Percentiles rank a stretch among this genome's conserved stretches.
Conservation (phyloP, 2,888 invertebrate genomes). For the Eupelmus urozonus region DNA sequence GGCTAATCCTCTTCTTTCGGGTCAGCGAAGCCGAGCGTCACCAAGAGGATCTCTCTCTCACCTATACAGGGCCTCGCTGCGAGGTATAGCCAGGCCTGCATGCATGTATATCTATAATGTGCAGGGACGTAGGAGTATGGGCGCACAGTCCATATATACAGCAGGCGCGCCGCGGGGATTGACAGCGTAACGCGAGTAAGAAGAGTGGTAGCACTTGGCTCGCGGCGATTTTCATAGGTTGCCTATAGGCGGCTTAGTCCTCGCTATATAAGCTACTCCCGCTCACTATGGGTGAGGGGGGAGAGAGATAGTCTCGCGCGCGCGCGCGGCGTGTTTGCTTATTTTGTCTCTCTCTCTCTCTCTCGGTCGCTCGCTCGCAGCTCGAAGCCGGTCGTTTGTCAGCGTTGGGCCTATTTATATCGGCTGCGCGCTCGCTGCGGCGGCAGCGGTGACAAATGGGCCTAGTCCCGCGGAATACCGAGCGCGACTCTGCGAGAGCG, state of each 20-base stretch:
- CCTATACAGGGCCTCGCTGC: neutral
- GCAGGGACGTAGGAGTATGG: neutral
- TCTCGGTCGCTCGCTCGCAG: too few relatives aligned
- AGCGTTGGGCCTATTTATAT: conserved; percentile 72
- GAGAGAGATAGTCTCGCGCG: conserved; percentile 35
- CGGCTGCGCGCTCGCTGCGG: conserved; percentile 57
- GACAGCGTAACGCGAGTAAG: conserved; percentile 62
- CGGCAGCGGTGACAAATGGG: conserved; percentile 70
- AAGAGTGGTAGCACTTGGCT: conserved; percentile 57
- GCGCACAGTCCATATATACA: neutral
- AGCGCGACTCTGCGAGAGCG: too few relatives aligned
- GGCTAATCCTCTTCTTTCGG: conserved; percentile 42
- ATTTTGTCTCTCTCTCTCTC: conserved; percentile 68
- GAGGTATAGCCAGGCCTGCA: too few relatives aligned
- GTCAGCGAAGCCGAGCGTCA: conserved; percentile 13
- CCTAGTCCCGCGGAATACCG: conserved; percentile 65
- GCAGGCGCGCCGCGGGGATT: conserved; percentile 49
- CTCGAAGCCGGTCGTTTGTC: conserved; percentile 71
- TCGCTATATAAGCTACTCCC: conserved; percentile 55
- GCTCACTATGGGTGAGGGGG: neutral
- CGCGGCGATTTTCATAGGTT: conserved; percentile 41
- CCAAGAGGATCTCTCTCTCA: conserved; percentile 31
- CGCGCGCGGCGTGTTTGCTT: conserved; percentile 67
- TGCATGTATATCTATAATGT: too few relatives aligned
- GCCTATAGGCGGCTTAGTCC: too few relatives aligned